These are phyloP conservation scores for Pyrrhia umbra DNA, from an alignment of 2,888 invertebrate species.

Conservation along the genomic window DNA sequence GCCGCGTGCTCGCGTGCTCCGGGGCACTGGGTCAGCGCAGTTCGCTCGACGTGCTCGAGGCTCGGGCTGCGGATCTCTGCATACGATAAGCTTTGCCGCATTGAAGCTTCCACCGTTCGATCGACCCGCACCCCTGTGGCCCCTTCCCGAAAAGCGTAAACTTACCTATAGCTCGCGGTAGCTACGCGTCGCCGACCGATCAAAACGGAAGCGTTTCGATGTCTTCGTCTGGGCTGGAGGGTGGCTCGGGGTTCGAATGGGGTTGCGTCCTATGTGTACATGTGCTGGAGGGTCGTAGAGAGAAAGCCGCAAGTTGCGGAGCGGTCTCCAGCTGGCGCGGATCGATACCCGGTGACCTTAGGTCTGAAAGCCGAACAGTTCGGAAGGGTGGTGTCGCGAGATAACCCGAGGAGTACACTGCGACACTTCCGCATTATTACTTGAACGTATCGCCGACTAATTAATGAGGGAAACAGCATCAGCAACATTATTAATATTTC, in stretches of 20 bases:
- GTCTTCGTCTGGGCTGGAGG: slow-evolving; percentile 34
- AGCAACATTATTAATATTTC: slow-evolving; percentile 5
- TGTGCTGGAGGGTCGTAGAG: slow-evolving; percentile 51
- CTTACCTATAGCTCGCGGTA: slow-evolving; percentile 64
- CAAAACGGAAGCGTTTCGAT: slow-evolving; percentile 32
- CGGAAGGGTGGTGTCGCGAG: slow-evolving; percentile 64
- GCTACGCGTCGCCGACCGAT: slow-evolving; percentile 34
- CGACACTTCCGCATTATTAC: slow-evolving; percentile 52
- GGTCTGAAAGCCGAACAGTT: slow-evolving; percentile 72
- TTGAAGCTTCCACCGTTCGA: slow-evolving; percentile 81
- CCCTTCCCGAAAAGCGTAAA: slow-evolving; percentile 71
- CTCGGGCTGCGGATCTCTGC: slow-evolving; percentile 65
- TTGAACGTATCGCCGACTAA: background rate
- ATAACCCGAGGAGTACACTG: slow-evolving; percentile 56
- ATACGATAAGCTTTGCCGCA: slow-evolving; percentile 81
- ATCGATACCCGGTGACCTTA: slow-evolving; percentile 86
- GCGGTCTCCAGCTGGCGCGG: slow-evolving; percentile 81
- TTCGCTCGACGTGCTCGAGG: slow-evolving; percentile 64
- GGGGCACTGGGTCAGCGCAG: slow-evolving; percentile 56
- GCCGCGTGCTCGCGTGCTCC: slow-evolving; percentile 63
- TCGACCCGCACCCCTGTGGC: slow-evolving; percentile 78
- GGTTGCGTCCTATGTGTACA: slow-evolving; percentile 8
- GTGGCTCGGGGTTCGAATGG: slow-evolving; percentile 39
- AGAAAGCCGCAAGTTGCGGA: slow-evolving; percentile 68
- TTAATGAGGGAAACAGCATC: background rate